Conservation (phyloP, 2,113 vertebrate species). For the Limnothrissa miodon region DNA sequence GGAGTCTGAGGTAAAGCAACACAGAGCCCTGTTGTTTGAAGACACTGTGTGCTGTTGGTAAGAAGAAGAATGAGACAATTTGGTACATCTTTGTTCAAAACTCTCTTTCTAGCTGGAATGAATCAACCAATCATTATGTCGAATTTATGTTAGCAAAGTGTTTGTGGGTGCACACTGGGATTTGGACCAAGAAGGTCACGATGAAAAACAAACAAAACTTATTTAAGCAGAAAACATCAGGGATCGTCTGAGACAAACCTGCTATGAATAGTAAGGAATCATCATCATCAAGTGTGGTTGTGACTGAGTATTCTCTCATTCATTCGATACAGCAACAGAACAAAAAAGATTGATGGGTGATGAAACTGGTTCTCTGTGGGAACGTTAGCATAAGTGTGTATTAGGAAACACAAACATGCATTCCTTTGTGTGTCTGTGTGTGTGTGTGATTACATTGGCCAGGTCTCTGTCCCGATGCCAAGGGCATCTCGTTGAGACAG, state of each 20-base stretch:
- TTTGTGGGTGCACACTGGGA: too few relatives aligned
- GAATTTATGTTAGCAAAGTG: too few relatives aligned
- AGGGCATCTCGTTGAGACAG: not conserved
- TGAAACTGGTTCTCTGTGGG: not conserved
- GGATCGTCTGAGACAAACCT: not conserved
- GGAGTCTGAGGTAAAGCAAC: not conserved
- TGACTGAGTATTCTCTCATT: not conserved
- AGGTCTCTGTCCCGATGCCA: not conserved
- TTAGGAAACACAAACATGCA: not conserved
- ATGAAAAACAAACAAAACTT: not conserved
- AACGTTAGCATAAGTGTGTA: not conserved
- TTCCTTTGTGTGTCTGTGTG: not conserved
- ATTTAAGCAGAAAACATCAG: not conserved
- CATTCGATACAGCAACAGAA: not conserved
- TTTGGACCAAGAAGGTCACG: not conserved
- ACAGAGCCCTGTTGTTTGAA: too few relatives aligned
- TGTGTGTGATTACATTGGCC: slow-evolving; percentile 10
- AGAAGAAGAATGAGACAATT: too few relatives aligned
- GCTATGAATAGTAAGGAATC: not conserved
- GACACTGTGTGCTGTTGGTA: too few relatives aligned
- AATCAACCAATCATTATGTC: too few relatives aligned
- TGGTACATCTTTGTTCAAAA: too few relatives aligned
- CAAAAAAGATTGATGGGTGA: not conserved
- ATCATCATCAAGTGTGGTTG: not conserved
- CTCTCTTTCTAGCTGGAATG: too few relatives aligned